Percentiles rank a stretch among this genome's conserved stretches.
phyloP scores from a whole-genome alignment of 2,888 invertebrate species.

The Nipponacmea schrenckii region DNA sequence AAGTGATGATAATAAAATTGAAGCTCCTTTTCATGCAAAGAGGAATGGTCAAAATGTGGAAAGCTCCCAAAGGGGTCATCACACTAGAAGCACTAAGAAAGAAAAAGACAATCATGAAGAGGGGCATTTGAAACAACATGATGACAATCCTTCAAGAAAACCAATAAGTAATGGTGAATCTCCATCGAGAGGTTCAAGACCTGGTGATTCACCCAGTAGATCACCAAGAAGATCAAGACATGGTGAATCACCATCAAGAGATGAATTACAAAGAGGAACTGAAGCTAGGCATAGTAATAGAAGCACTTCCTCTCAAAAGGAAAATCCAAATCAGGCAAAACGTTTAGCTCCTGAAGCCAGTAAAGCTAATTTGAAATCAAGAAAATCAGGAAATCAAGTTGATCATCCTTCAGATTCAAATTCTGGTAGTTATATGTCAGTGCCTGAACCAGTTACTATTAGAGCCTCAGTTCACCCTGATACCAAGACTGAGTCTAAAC shows the following conservation, averaged over 20 bases:
- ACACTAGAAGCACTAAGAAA: background rate
- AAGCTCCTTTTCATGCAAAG: no score
- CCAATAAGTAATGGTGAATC: background rate
- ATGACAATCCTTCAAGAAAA: background rate
- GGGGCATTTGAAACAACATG: background rate
- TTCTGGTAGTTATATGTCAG: constrained; percentile 5
- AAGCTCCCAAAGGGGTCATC: background rate
- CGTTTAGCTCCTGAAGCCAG: background rate
- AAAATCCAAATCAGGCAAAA: background rate
- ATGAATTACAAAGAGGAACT: background rate
- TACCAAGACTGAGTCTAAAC: background rate
- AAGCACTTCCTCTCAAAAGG: background rate
- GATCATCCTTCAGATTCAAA: background rate
- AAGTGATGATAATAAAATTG: constrained; percentile 14
- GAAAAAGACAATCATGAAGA: background rate
- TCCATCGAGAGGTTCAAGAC: background rate
- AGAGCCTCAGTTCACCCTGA: background rate
- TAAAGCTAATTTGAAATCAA: background rate
- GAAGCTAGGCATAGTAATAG: background rate
- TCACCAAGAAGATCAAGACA: background rate
- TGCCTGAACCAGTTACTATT: background rate
- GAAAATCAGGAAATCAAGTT: background rate
- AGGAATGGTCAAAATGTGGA: background rate
- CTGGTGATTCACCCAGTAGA: background rate
- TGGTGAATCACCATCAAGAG: background rate